phyloP scores from a whole-genome alignment of 2,113 vertebrate genomes.

The Tragulus kanchil region DNA sequence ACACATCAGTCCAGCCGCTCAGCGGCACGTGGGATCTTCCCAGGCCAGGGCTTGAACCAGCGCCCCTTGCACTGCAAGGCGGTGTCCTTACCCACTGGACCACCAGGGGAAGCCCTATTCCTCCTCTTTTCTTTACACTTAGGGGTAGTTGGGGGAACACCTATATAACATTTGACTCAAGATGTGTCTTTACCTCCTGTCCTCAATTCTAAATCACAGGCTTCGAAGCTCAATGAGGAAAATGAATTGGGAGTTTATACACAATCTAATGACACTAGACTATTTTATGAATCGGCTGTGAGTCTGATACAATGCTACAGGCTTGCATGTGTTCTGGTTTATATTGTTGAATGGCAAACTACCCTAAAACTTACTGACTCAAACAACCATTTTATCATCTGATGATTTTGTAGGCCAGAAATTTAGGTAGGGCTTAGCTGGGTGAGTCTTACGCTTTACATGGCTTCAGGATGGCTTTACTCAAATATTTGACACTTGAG shows the following conservation, averaged over 20 bases:
- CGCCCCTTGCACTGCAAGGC: too few relatives aligned
- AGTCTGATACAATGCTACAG: not conserved
- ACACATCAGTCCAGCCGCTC: too few relatives aligned
- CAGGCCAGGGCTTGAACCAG: too few relatives aligned
- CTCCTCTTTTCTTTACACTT: not conserved
- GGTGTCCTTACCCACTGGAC: too few relatives aligned
- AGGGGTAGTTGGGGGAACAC: not conserved
- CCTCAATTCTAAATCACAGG: not conserved
- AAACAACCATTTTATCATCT: not conserved
- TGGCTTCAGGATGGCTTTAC: not conserved
- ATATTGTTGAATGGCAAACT: not conserved
- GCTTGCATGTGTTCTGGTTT: not conserved
- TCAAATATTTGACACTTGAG: not conserved
- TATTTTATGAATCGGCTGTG: not conserved
- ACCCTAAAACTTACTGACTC: not conserved
- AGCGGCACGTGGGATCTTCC: too few relatives aligned
- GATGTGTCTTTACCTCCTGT: not conserved
- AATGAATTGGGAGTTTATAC: not conserved
- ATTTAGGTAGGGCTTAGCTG: not conserved
- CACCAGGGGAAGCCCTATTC: not conserved
- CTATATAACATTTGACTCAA: not conserved
- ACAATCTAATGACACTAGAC: not conserved
- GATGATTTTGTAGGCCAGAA: not conserved
- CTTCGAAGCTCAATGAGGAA: not conserved
- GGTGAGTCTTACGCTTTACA: not conserved